These are phyloP conservation scores for Apomyelois bistriatella DNA, from an alignment of 2,888 invertebrate genomes.

Conservation along the genomic window DNA sequence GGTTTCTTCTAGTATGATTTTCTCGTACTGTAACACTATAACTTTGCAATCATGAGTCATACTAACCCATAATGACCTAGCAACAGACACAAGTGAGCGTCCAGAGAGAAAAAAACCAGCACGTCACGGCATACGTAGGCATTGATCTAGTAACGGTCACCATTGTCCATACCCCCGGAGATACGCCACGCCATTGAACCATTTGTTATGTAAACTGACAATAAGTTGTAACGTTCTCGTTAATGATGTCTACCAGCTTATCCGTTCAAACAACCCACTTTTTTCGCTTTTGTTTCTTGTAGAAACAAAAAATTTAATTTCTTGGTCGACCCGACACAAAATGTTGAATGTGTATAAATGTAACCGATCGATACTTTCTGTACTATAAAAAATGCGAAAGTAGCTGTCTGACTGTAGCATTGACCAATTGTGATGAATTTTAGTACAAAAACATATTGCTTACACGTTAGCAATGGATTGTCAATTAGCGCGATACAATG, in stretches of 20 bases:
- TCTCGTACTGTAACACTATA: too few relatives aligned
- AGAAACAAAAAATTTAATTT: background rate
- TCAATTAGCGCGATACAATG: too few relatives aligned
- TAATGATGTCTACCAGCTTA: conserved; percentile 40
- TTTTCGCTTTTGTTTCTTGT: conserved; percentile 22
- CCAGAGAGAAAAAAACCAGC: conserved; percentile 29
- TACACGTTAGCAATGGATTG: too few relatives aligned
- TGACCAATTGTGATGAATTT: too few relatives aligned
- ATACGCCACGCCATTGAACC: conserved; percentile 45
- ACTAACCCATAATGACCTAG: conserved; percentile 24
- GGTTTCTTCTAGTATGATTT: too few relatives aligned
- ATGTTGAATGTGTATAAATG: background rate
- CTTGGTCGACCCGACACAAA: background rate
- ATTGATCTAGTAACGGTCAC: conserved; percentile 47
- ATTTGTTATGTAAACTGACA: conserved; percentile 66
- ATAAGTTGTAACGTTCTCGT: conserved; percentile 45
- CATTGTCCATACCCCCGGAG: conserved; percentile 39
- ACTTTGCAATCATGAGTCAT: background rate
- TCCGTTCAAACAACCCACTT: conserved; percentile 33
- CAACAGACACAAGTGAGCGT: conserved; percentile 23
- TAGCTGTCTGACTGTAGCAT: too few relatives aligned
- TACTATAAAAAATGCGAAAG: too few relatives aligned
- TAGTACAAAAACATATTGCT: too few relatives aligned
- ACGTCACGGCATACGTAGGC: conserved; percentile 27
- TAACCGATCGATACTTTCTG: too few relatives aligned